Conservation (phyloP, 92 coral and sea anemone species). For the Zoanthus solanderi region DNA sequence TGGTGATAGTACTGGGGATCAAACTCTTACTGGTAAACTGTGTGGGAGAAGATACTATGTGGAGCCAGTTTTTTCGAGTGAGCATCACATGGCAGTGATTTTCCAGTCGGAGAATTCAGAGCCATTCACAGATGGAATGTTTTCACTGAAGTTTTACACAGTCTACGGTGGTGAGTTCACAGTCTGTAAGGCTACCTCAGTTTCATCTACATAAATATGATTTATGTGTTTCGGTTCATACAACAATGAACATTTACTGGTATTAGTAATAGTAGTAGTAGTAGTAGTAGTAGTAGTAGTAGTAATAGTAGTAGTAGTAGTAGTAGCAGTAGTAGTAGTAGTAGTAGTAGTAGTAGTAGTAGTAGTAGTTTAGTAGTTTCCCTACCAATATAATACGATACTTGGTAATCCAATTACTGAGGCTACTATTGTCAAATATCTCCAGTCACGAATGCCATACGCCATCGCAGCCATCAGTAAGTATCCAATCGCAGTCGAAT, state of each 20-base stretch:
- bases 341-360: neutral
- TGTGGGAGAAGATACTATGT: neutral
- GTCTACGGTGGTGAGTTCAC: neutral
- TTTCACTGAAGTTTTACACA: neutral
- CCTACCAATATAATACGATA: conserved; percentile 71
- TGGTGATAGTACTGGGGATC: neutral
- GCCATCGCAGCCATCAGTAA: conserved; percentile 71
- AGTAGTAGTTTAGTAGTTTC: neutral
- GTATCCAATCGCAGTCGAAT: conserved; percentile 59
- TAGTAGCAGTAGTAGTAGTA: neutral
- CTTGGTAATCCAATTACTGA: conserved; percentile 66
- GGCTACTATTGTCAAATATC: conserved; percentile 59
- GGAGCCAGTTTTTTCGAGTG: neutral
- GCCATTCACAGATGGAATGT: neutral
- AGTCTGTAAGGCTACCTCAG: no score
- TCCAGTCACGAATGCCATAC: conserved; percentile 81
- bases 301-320: conserved; percentile 4
- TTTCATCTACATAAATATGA: no score
- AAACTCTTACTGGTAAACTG: neutral
- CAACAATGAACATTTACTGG: no score
- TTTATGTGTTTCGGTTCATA: no score
- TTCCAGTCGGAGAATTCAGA: neutral
- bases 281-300: conserved; percentile 7
- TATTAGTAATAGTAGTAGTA: neutral
- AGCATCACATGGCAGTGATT: neutral